Evolutionary conservation across 2,113 vertebrate species (phyloP).

Genomic region (Cyprinodon brontotheroides): DNA sequence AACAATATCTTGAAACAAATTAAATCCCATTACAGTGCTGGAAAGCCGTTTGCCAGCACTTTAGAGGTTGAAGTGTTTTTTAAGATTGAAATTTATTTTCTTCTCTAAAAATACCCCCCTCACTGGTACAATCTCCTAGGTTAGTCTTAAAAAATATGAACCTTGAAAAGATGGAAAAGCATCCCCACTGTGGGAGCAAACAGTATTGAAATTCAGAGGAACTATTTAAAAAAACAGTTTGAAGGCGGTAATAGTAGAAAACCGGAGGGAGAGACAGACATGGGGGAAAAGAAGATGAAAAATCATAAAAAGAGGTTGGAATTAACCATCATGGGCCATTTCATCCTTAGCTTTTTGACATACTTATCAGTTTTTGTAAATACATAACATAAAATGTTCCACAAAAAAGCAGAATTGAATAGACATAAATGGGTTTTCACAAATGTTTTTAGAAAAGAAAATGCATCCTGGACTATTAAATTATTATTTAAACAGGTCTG

Average conservation of each 20-base stretch:
- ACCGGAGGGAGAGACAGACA: constrained; percentile 27
- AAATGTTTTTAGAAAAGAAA: neutral
- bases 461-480: neutral
- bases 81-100: neutral
- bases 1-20: constrained; percentile 9
- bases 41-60: constrained; percentile 25
- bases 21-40: neutral
- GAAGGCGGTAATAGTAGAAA: constrained; percentile 50
- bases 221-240: constrained; percentile 53
- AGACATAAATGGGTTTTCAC: constrained; percentile 82
- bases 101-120: neutral
- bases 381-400: neutral
- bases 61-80: neutral
- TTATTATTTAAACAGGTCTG: neutral
- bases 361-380: neutral
- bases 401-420: neutral
- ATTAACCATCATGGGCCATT: constrained; percentile 40
- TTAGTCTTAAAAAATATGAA: constrained; percentile 19
- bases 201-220: constrained; percentile 45
- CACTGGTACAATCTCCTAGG: neutral
- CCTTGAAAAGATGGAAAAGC: constrained; percentile 40
- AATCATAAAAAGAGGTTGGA: constrained; percentile 1
- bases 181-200: constrained; percentile 38
- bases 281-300: constrained; percentile 11
- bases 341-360: constrained; percentile 6